phyloP scores from a whole-genome alignment of 1,140 invertebrate genomes.

The Bombus confusus region DNA sequence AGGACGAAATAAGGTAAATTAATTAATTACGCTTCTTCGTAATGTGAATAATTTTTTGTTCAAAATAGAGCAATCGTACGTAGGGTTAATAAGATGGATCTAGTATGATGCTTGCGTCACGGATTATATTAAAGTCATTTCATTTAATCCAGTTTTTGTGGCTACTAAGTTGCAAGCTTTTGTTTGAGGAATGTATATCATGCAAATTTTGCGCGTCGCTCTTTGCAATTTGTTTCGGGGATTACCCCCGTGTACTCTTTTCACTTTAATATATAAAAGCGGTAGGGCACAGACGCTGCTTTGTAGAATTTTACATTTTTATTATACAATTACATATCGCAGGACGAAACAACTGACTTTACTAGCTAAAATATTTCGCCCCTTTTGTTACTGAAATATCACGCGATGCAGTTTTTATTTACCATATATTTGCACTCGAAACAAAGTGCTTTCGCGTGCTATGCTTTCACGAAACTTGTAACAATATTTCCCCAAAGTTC shows the following conservation, averaged over 20 bases:
- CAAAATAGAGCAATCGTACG: neutral
- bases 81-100: neutral
- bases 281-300: neutral
- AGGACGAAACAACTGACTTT: constrained; percentile 18
- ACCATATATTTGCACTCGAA: constrained; percentile 8
- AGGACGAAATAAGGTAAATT: too few relatives aligned
- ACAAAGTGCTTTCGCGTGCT: neutral
- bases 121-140: neutral
- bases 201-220: constrained; percentile 5
- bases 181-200: constrained; percentile 12
- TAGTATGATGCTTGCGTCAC: neutral
- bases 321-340: constrained; percentile 24
- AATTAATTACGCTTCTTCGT: too few relatives aligned
- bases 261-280: neutral
- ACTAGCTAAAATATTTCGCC: constrained; percentile 22
- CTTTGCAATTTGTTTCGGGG: constrained; percentile 16
- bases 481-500: neutral
- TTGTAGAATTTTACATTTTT: constrained; percentile 31
- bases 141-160: neutral
- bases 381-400: constrained; percentile 14
- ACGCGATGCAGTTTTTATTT: constrained; percentile 9
- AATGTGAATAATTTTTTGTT: too few relatives aligned
- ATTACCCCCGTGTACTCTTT: neutral
- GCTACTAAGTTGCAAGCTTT: constrained; percentile 7
- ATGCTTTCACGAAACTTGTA: neutral